These are phyloP conservation scores for Galeopsomyia nigrocyanea DNA, from an alignment of 2,888 invertebrate genomes.

Conservation along the genomic window DNA sequence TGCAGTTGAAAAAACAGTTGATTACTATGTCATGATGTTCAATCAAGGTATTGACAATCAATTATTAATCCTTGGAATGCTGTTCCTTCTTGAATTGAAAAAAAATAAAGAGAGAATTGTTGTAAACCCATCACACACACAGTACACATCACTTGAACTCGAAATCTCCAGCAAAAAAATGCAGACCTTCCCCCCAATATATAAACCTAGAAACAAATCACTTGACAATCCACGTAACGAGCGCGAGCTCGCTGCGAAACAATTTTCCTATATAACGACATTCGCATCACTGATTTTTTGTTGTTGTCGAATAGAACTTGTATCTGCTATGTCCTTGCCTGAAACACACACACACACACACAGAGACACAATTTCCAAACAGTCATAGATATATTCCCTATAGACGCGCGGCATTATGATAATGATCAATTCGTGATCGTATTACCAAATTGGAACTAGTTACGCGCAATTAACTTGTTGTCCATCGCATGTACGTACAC, in stretches of 20 bases:
- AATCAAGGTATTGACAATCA: conserved; percentile 44
- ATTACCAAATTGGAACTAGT: conserved; percentile 44
- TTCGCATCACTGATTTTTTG: no score
- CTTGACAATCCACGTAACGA: no score
- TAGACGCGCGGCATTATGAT: conserved; percentile 35
- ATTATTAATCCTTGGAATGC: conserved; percentile 46
- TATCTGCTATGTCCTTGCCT: conserved; percentile 20
- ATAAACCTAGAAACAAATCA: no score
- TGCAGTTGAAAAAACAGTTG: conserved; percentile 49
- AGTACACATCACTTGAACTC: neutral
- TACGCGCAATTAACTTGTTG: conserved; percentile 47
- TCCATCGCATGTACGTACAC: conserved; percentile 18
- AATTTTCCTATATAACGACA: no score
- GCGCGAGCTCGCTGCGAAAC: no score
- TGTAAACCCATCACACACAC: neutral
- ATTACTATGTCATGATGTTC: conserved; percentile 49
- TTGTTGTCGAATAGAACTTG: neutral
- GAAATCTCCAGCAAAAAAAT: no score
- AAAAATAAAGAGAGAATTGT: conserved; percentile 17
- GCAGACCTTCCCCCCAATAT: no score
- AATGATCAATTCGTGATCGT: conserved; percentile 42
- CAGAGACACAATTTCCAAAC: conserved; percentile 19
- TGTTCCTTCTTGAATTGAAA: conserved; percentile 24
- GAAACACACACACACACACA: no score
- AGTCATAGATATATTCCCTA: conserved; percentile 13